These are phyloP conservation scores for Catagonus wagneri DNA, from an alignment of 2,113 vertebrate species.

Conservation along the genomic window DNA sequence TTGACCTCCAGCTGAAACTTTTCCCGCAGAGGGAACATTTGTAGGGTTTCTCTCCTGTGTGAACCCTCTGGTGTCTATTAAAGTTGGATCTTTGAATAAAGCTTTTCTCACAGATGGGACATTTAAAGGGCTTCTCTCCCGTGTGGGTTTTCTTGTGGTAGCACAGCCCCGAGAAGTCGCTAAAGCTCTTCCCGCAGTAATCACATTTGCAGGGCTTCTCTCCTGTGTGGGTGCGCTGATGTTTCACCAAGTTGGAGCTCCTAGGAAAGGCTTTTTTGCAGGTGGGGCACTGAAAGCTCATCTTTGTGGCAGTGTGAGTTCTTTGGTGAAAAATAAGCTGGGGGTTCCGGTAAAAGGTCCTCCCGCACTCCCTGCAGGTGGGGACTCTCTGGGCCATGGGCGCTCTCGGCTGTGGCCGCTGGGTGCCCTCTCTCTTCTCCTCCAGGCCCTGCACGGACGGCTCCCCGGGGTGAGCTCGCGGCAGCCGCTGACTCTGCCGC, in stretches of 20 bases:
- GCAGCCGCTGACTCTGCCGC: neutral
- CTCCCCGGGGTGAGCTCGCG: neutral
- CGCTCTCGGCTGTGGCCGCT: conserved; percentile 59
- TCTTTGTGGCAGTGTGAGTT: conserved; percentile 72
- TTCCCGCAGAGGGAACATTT: conserved; percentile 80
- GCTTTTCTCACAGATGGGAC: conserved; percentile 81
- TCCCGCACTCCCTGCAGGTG: conserved; percentile 80
- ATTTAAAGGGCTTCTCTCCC: conserved; percentile 82
- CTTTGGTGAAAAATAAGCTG: conserved; percentile 80
- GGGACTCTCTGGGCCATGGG: conserved; percentile 75
- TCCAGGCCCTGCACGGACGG: conserved; percentile 36
- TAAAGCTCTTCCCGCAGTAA: conserved; percentile 82
- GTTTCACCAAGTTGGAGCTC: conserved; percentile 79
- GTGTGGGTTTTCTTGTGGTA: conserved; percentile 82
- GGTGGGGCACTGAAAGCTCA: conserved; percentile 70
- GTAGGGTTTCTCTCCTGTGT: conserved; percentile 83
- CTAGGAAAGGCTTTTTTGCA: conserved; percentile 79
- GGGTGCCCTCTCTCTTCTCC: conserved; percentile 59
- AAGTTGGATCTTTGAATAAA: conserved; percentile 83
- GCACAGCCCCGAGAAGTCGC: conserved; percentile 79
- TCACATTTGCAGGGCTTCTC: conserved; percentile 82
- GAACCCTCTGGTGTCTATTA: conserved; percentile 80
- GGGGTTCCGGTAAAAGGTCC: conserved; percentile 74
- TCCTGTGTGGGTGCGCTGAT: conserved; percentile 79
- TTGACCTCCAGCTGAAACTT: conserved; percentile 82